These are phyloP conservation scores for Operophtera brumata DNA, from an alignment of 2,888 invertebrate genomes.

Conservation along the genomic window DNA sequence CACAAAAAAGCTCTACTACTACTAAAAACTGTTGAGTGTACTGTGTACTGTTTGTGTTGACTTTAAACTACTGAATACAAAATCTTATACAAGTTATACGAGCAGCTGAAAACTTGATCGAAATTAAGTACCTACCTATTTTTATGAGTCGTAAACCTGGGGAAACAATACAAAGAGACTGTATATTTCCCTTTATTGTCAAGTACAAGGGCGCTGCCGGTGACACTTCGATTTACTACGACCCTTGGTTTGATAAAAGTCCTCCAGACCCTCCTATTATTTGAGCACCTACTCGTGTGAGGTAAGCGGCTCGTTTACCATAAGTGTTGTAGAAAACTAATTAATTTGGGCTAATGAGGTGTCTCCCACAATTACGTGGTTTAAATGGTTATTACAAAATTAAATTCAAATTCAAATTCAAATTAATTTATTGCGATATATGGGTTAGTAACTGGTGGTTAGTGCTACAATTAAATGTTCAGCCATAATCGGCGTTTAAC, in stretches of 20 bases:
- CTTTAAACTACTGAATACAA: too few species aligned
- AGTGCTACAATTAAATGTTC: too few species aligned
- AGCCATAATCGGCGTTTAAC: too few species aligned
- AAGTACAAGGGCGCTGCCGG: slow-evolving; percentile 62
- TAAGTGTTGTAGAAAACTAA: slow-evolving; percentile 36
- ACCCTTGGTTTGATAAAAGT: slow-evolving; percentile 72
- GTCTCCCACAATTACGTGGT: slow-evolving; percentile 28
- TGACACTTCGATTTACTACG: slow-evolving; percentile 76
- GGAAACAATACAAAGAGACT: slow-evolving; percentile 60
- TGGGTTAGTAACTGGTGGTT: too few species aligned
- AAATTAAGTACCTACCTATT: slow-evolving; percentile 30
- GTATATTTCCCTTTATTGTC: slow-evolving; percentile 69
- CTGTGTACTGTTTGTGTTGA: too few species aligned
- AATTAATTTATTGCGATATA: too few species aligned
- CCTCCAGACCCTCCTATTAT: slow-evolving; percentile 62
- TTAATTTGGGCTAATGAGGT: slow-evolving; percentile 35
- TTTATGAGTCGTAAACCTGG: slow-evolving; percentile 37
- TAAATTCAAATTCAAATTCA: too few species aligned
- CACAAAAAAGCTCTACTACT: too few species aligned
- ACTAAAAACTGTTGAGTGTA: too few species aligned
- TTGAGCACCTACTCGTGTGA: slow-evolving; percentile 40
- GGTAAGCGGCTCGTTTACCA: slow-evolving; percentile 34
- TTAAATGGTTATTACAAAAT: slow-evolving; percentile 22
- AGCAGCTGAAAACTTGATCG: slow-evolving; percentile 28
- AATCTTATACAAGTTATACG: background rate